These are phyloP conservation scores for Pyrrhia umbra DNA, from an alignment of 2,888 invertebrate genomes.

Conservation along the genomic window DNA sequence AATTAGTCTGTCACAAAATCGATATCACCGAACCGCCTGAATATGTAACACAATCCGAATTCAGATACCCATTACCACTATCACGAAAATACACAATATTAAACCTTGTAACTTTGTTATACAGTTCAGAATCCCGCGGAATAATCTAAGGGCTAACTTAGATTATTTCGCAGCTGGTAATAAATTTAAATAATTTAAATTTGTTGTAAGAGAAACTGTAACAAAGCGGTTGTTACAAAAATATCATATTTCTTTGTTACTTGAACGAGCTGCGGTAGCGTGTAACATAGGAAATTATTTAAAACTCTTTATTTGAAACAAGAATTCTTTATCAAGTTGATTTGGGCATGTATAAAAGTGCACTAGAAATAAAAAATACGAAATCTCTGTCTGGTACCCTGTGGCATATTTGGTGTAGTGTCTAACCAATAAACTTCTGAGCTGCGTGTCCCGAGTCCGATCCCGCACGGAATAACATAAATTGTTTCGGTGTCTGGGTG, in stretches of 20 bases:
- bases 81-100: slow-evolving; percentile 32
- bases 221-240: slow-evolving; percentile 50
- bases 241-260: slow-evolving; percentile 57
- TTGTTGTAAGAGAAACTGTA: slow-evolving; percentile 57
- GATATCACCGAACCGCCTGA: slow-evolving; percentile 33
- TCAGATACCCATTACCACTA: slow-evolving; percentile 39
- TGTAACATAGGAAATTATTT: slow-evolving; percentile 13
- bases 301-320: slow-evolving; percentile 21
- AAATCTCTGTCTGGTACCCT: neutral
- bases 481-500: no score
- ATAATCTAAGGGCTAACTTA: slow-evolving; percentile 52
- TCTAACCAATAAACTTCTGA: no score
- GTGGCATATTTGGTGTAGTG: no score
- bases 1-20: slow-evolving; percentile 51
- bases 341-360: neutral
- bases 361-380: neutral
- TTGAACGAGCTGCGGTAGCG: slow-evolving; percentile 2
- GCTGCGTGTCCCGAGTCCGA: no score
- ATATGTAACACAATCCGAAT: slow-evolving; percentile 44
- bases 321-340: slow-evolving; percentile 10
- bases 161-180: slow-evolving; percentile 49
- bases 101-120: slow-evolving; percentile 39
- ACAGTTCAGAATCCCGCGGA: slow-evolving; percentile 55
- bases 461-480: no score
- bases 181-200: slow-evolving; percentile 66